phyloP scores from a whole-genome alignment of 2,888 invertebrate genomes.

The Cantharis lateralis region DNA sequence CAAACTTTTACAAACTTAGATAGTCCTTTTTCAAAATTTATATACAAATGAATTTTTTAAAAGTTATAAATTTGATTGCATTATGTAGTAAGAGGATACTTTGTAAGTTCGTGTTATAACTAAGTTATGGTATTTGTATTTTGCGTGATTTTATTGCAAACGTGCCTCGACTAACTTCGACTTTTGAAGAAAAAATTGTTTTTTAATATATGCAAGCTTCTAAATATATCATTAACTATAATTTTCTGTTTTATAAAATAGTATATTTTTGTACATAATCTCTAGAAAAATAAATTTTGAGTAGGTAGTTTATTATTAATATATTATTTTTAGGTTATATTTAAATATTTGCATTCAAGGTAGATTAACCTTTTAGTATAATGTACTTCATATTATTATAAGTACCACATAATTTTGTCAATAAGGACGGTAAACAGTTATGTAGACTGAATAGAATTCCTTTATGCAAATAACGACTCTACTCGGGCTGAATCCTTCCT shows the following conservation, averaged over 20 bases:
- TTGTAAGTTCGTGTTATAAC: slow-evolving; percentile 8
- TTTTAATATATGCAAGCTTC: slow-evolving; percentile 4
- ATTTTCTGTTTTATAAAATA: neutral
- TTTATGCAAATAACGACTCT: no score
- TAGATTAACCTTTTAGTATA: neutral
- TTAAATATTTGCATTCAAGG: neutral
- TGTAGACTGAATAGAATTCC: no score
- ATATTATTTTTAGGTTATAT: neutral
- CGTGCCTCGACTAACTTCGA: slow-evolving; percentile 8
- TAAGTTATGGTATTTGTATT: slow-evolving; percentile 16
- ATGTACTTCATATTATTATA: no score
- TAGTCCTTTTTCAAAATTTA: neutral
- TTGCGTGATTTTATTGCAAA: slow-evolving; percentile 20
- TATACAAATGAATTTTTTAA: neutral
- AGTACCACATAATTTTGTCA: no score
- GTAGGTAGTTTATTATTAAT: neutral
- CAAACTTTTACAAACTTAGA: neutral
- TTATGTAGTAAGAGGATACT: neutral
- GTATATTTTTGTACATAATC: neutral
- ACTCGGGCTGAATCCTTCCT: no score
- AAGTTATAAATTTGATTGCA: neutral
- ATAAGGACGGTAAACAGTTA: no score
- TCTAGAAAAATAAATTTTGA: neutral
- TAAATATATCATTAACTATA: neutral
- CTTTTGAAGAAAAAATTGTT: slow-evolving; percentile 7